phyloP scores from a whole-genome alignment of 2,888 invertebrate genomes.

The Yponomeuta evonymella region DNA sequence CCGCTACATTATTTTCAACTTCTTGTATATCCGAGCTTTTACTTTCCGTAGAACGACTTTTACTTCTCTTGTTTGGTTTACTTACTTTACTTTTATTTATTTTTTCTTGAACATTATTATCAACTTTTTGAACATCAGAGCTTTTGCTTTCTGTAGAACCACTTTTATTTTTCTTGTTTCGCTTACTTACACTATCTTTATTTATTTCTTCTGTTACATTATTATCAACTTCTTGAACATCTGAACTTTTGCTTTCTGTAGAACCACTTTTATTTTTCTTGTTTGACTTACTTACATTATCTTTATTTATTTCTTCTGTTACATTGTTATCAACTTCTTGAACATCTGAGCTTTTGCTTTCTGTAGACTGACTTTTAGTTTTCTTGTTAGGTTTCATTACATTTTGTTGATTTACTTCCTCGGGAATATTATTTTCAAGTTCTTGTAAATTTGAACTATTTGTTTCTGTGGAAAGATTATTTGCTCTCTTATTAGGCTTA shows the following conservation, averaged over 20 bases:
- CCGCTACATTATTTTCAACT: too few species aligned
- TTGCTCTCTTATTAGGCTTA: slow-evolving; percentile 25
- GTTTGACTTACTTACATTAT: not conserved
- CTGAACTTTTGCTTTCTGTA: not conserved
- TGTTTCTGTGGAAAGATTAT: slow-evolving; percentile 4
- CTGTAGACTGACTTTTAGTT: not conserved
- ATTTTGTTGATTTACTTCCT: slow-evolving; percentile 3
- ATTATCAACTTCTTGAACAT: not conserved
- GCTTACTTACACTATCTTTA: not conserved
- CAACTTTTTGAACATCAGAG: too few species aligned
- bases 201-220: not conserved
- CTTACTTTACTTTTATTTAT: too few species aligned
- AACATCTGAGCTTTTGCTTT: not conserved
- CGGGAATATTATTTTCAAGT: slow-evolving; percentile 13
- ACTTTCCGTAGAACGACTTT: too few species aligned
- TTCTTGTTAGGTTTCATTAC: not conserved
- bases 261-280: not conserved
- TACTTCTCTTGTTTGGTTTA: too few species aligned
- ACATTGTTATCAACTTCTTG: not conserved
- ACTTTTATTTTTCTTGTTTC: too few species aligned
- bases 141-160: too few species aligned
- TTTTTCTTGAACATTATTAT: too few species aligned
- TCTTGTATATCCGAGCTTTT: too few species aligned
- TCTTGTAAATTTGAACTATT: not conserved
- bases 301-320: not conserved